phyloP scores from a whole-genome alignment of 2,888 invertebrate species.

The Lasioglossum malachurum region DNA sequence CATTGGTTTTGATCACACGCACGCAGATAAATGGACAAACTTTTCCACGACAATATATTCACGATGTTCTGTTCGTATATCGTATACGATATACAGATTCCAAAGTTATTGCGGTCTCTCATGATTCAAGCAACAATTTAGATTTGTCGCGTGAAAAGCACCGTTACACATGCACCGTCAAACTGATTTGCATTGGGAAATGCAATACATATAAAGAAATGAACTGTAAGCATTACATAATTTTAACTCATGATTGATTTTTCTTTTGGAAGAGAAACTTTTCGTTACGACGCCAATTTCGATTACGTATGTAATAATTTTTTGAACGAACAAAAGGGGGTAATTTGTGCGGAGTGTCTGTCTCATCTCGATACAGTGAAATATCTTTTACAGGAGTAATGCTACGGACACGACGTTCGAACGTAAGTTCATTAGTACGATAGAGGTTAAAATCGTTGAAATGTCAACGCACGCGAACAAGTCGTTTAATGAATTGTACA shows the following conservation, averaged over 20 bases:
- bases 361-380: neutral
- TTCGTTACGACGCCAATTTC: conserved; percentile 57
- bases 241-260: conserved; percentile 33
- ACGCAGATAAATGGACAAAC: conserved; percentile 67
- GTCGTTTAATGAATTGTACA: neutral
- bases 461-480: neutral
- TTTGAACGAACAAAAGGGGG: conserved; percentile 55
- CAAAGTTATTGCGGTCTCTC: conserved; percentile 61
- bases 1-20: conserved; percentile 72
- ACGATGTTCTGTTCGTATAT: conserved; percentile 62
- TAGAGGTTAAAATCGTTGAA: neutral
- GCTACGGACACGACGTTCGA: neutral
- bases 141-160: conserved; percentile 51
- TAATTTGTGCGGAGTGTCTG: conserved; percentile 35
- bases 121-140: conserved; percentile 54
- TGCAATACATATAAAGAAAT: conserved; percentile 33
- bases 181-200: conserved; percentile 50
- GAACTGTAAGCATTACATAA: conserved; percentile 18
- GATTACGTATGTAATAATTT: conserved; percentile 45
- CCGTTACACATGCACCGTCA: conserved; percentile 57
- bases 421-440: neutral
- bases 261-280: conserved; percentile 27
- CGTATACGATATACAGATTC: conserved; percentile 50
- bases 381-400: neutral
- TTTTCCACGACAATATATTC: conserved; percentile 61